Evolutionary conservation across 2,113 vertebrate species (phyloP).

Genomic region (Triplophysa dalaica): DNA sequence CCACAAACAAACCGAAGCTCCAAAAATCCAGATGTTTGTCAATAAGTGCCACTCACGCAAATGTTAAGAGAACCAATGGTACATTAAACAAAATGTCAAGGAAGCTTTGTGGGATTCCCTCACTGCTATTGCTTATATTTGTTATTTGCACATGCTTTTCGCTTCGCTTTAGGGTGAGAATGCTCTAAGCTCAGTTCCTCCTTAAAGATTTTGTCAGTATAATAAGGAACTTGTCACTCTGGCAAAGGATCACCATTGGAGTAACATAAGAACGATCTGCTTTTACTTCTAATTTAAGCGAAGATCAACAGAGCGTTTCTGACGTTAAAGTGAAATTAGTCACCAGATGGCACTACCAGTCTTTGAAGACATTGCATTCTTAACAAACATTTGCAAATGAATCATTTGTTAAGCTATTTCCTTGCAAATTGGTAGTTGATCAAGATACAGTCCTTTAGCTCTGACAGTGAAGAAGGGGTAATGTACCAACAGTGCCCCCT

Average conservation of each 20-base stretch:
- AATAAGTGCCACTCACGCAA: constrained; percentile 56
- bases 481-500: constrained; percentile 55
- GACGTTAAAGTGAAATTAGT: constrained; percentile 44
- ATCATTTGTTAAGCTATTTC: constrained; percentile 45
- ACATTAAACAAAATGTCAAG: constrained; percentile 69
- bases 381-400: constrained; percentile 46
- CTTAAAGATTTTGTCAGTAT: constrained; percentile 38
- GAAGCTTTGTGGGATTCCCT: constrained; percentile 64
- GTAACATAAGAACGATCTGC: not conserved
- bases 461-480: not conserved
- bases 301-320: constrained; percentile 36
- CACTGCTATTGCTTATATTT: constrained; percentile 57
- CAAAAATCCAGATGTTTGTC: constrained; percentile 51
- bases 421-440: constrained; percentile 28
- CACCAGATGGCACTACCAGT: constrained; percentile 45
- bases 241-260: not conserved
- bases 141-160: constrained; percentile 59
- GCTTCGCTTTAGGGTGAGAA: constrained; percentile 42
- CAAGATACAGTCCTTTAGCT: constrained; percentile 1
- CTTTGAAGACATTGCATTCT: constrained; percentile 35
- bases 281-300: constrained; percentile 22
- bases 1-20: constrained; percentile 48
- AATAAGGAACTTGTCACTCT: constrained; percentile 34
- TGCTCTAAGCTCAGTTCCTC: constrained; percentile 44
- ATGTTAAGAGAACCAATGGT: constrained; percentile 56